Conservation (phyloP, 2,113 vertebrate genomes). For the Pao palembangensis region DNA sequence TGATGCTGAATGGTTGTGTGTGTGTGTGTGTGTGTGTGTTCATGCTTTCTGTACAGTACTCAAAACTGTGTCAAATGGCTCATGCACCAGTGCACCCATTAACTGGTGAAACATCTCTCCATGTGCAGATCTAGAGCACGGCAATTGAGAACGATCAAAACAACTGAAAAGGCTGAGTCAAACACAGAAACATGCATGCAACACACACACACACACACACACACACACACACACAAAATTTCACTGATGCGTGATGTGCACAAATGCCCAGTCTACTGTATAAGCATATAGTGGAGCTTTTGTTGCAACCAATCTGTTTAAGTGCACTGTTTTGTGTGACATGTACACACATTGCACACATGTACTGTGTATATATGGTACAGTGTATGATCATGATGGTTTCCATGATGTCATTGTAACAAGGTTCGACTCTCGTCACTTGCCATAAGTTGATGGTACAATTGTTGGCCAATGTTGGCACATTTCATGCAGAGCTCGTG, state of each 20-base stretch:
- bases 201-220: conserved; percentile 13
- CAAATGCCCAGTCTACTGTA: conserved; percentile 17
- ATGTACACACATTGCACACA: background rate
- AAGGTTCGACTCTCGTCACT: conserved; percentile 17
- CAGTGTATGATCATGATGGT: conserved; percentile 19
- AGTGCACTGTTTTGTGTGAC: conserved; percentile 44
- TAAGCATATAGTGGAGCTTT: conserved; percentile 29
- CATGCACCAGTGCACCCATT: conserved; percentile 60
- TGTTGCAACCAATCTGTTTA: conserved; percentile 32
- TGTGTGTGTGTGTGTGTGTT: background rate
- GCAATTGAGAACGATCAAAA: conserved; percentile 73
- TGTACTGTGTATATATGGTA: background rate
- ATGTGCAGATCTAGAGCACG: conserved; percentile 54
- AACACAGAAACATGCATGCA: conserved; percentile 29
- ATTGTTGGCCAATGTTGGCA: no score
- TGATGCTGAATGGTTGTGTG: background rate
- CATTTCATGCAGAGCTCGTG: no score
- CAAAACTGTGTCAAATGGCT: conserved; percentile 63
- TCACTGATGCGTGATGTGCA: conserved; percentile 44
- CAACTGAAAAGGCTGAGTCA: conserved; percentile 36
- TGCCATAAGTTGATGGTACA: no score
- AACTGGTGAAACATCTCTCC: conserved; percentile 55
- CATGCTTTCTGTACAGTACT: conserved; percentile 16
- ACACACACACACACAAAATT: conserved; percentile 6
- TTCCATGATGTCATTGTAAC: background rate